Percentiles rank a stretch among this genome's conserved stretches.
Evolutionary conservation across 2,888 invertebrate genomes (phyloP).

Genomic region (Chymomyza caudatula): DNA sequence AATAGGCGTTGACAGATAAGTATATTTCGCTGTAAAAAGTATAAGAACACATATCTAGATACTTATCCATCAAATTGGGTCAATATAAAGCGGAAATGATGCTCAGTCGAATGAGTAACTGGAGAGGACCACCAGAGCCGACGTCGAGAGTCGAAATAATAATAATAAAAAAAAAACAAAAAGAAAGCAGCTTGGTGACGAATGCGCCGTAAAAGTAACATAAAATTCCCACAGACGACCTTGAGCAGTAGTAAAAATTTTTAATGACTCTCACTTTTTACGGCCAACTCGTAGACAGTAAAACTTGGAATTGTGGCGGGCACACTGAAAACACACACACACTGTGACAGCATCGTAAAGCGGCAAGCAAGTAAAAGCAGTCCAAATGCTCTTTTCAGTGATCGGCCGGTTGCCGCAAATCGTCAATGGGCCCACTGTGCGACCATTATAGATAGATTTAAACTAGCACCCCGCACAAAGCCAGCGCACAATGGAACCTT

Average conservation of each 20-base stretch:
- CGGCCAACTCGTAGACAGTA: conserved; percentile 63
- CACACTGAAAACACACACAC: conserved; percentile 12
- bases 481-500: not conserved
- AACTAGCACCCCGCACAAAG: conserved; percentile 30
- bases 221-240: conserved; percentile 76
- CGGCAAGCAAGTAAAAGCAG: conserved; percentile 19
- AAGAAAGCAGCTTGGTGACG: conserved; percentile 33
- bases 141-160: conserved; percentile 2
- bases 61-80: conserved; percentile 50
- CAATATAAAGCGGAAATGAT: conserved; percentile 26
- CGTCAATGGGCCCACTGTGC: conserved; percentile 55
- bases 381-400: conserved; percentile 31
- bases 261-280: conserved; percentile 78
- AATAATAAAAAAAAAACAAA: not conserved
- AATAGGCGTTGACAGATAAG: not conserved
- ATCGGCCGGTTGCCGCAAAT: conserved; percentile 56
- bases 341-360: conserved; percentile 31
- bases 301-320: conserved; percentile 47
- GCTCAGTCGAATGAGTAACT: not conserved
- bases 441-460: conserved; percentile 47
- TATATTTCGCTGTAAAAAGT: not conserved
- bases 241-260: conserved; percentile 76
- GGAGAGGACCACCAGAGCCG: conserved; percentile 20
- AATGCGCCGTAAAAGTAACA: conserved; percentile 55
- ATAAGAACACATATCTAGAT: not conserved